These are phyloP conservation scores for Zootermopsis nevadensis DNA, from an alignment of 2,888 invertebrate species.

Conservation along the genomic window DNA sequence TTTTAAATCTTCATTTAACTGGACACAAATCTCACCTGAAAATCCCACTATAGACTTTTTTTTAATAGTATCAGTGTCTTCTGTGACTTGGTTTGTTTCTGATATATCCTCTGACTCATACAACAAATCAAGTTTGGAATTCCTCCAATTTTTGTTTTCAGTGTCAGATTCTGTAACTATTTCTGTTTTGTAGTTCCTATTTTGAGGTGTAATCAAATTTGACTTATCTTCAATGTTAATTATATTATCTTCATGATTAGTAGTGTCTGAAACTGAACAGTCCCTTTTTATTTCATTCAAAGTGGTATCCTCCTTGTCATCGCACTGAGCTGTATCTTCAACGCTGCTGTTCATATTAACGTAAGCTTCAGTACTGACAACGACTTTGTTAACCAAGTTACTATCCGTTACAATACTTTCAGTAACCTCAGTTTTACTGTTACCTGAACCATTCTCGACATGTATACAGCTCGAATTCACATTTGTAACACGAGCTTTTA, in stretches of 20 bases:
- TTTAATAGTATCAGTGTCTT: not conserved
- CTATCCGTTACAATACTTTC: not conserved
- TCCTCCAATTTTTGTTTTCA: conserved; percentile 9
- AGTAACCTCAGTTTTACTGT: not conserved
- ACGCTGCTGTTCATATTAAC: no score
- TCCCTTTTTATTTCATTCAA: not conserved
- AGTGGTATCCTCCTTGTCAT: not conserved
- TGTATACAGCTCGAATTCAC: not conserved
- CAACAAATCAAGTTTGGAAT: conserved; percentile 10
- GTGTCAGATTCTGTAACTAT: not conserved
- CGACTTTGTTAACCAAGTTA: not conserved
- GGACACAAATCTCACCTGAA: not conserved
- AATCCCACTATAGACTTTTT: not conserved
- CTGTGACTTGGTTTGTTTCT: not conserved
- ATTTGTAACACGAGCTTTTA: not conserved
- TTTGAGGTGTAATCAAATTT: not conserved
- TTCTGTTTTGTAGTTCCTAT: not conserved
- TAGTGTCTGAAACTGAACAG: not conserved
- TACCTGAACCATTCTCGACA: no score
- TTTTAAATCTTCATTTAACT: not conserved
- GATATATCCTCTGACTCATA: not conserved
- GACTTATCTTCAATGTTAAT: not conserved
- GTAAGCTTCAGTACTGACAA: no score
- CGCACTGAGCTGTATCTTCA: not conserved
- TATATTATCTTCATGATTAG: not conserved